Evolutionary conservation across 2,797 vertebrate genomes (phyloP), one percentile per base, ranked within the genome.

Genomic region (Ataeniobius toweri): DNA sequence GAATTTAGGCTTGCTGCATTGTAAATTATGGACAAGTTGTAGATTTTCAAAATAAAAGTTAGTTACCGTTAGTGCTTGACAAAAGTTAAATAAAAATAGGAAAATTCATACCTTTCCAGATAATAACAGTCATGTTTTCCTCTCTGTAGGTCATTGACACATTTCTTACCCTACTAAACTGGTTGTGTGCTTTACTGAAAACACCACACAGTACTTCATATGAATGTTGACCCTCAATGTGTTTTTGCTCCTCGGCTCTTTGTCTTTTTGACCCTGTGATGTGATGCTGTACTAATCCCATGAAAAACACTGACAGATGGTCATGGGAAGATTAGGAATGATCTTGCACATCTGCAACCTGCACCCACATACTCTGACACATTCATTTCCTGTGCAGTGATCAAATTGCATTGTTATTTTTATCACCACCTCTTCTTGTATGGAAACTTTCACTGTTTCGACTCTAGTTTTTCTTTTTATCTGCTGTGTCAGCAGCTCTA

Each of bases 231-330:
- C 5, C 24, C 65, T 13, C 1, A 68, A 24, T 22, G 51, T 5
- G n/a, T 50, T 70, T 70, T 65, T 36, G 71, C 78, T 83, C 71
- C 80, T 69, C 73, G 22, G 36, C 12, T 71, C 51, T 67, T 80
- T 80, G 16, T 14, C 76, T 75, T 74, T 83, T 46, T 86, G 83
- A 88, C 84, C 83, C 69, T 75, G 71, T 72, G 59, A 65, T 80
- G 73, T 78, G 79, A 58, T 13, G 77, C 80, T 88, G 90, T 84
- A 80, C 76, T 88, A 88, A 91, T 92, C 85, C 82, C 28, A 36
- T 14, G 14, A 91, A 92, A 94, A 94, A 94, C 88, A 92, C 79
- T 78, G 88, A 82, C 94, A 93, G 92, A 94, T 93, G 94, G 89
- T 6, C 65, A 71, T 65, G 56, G 73, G 26, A 83, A 86, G 91